Evolutionary conservation across 2,113 vertebrate species (phyloP).

Genomic region (Rhinopomastus cyanomelas): DNA sequence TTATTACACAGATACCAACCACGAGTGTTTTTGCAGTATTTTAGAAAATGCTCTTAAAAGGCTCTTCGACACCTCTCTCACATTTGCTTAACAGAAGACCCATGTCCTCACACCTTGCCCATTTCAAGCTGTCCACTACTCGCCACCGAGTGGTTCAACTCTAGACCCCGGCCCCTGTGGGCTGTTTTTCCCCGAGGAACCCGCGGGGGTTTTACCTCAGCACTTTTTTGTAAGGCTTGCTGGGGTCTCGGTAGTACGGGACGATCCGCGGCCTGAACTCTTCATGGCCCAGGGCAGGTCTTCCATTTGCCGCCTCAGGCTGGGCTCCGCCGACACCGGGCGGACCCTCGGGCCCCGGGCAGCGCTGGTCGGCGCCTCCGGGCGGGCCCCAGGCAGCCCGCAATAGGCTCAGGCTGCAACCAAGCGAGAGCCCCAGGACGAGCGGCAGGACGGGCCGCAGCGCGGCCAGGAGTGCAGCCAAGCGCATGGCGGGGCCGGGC

Average conservation of each 20-base stretch:
- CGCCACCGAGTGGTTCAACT: no score
- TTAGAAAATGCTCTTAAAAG: no score
- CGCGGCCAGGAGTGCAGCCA: constrained; percentile 80
- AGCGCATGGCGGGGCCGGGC: constrained; percentile 75
- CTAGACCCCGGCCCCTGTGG: rapidly evolving
- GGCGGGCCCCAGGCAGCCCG: constrained; percentile 91
- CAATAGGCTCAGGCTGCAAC: constrained; percentile 92
- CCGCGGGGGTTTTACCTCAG: constrained; percentile 78
- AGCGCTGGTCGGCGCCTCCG: constrained; percentile 78
- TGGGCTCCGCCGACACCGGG: constrained; percentile 10
- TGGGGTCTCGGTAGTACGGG: constrained; percentile 90
- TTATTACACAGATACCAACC: no score
- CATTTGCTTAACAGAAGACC: rapidly evolving
- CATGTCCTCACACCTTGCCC: no score
- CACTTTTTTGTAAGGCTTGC: constrained; percentile 91
- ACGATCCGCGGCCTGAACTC: constrained; percentile 88
- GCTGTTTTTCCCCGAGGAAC: rapidly evolving
- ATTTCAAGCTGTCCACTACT: no score
- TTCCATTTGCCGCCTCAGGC: background rate
- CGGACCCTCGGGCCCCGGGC: constrained; percentile 61
- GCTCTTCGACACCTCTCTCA: rapidly evolving
- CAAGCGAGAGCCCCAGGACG: constrained; percentile 90
- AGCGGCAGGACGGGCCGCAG: constrained; percentile 91
- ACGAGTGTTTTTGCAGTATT: rapidly evolving
- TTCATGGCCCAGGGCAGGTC: constrained; percentile 43